phyloP scores from a whole-genome alignment of 2,888 invertebrate genomes.

The Cheilosia vernalis region DNA sequence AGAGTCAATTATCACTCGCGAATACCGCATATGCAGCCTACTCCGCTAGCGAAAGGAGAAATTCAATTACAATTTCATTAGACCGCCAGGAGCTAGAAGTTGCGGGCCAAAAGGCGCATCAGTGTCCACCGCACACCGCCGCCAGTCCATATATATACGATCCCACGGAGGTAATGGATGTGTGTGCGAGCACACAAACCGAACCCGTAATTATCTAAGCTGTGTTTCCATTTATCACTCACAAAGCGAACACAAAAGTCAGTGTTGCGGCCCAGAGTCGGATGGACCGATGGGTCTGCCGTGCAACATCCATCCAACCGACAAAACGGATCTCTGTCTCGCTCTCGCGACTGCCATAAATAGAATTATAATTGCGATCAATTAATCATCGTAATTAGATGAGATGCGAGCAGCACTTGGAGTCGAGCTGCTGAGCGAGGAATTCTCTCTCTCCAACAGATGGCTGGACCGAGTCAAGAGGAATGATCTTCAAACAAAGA shows the following conservation, averaged over 20 bases:
- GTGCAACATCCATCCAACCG: slow-evolving; percentile 32
- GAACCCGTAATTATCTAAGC: slow-evolving; percentile 76
- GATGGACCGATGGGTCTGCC: background rate
- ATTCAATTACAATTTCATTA: slow-evolving; percentile 75
- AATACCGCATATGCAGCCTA: slow-evolving; percentile 7
- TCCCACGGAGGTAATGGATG: slow-evolving; percentile 60
- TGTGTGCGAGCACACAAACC: slow-evolving; percentile 54
- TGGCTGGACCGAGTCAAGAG: slow-evolving; percentile 65
- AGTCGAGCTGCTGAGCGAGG: slow-evolving; percentile 15
- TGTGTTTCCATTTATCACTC: slow-evolving; percentile 76
- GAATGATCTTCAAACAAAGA: slow-evolving; percentile 76
- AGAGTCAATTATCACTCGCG: slow-evolving; percentile 48
- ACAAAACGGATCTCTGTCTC: slow-evolving; percentile 54
- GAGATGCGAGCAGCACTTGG: slow-evolving; percentile 68
- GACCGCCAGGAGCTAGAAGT: slow-evolving; percentile 70
- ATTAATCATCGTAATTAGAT: slow-evolving; percentile 80
- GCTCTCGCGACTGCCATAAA: slow-evolving; percentile 77
- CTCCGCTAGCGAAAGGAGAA: slow-evolving; percentile 53
- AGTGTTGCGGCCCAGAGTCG: slow-evolving; percentile 15
- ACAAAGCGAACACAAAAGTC: slow-evolving; percentile 52
- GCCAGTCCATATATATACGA: background rate
- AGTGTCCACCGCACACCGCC: slow-evolving; percentile 11
- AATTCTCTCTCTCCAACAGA: slow-evolving; percentile 40
- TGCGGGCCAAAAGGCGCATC: slow-evolving; percentile 10
- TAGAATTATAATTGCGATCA: slow-evolving; percentile 79